Conservation (phyloP, 2,113 vertebrate genomes). For the Pelusios castaneus region DNA sequence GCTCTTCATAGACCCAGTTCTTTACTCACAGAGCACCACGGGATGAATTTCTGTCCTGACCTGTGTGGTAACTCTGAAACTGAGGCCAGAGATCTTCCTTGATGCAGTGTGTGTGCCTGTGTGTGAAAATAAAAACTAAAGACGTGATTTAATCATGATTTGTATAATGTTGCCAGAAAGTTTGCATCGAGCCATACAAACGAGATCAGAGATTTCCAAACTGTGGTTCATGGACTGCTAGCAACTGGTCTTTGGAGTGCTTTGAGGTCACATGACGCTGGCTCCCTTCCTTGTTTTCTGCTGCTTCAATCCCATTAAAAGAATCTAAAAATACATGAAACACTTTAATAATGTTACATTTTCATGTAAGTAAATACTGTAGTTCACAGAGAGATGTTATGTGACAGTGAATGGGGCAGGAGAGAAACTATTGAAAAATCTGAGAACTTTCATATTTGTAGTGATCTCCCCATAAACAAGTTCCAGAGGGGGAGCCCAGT, state of each 20-base stretch:
- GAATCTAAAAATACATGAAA: fast-evolving
- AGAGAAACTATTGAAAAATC: conserved; percentile 39
- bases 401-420: background rate
- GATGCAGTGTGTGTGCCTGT: background rate
- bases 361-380: fast-evolving
- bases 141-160: background rate
- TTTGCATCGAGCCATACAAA: background rate
- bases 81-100: background rate
- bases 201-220: background rate
- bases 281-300: background rate
- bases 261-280: background rate
- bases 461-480: background rate
- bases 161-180: background rate
- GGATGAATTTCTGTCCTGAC: background rate
- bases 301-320: background rate
- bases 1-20: fast-evolving
- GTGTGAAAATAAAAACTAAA: background rate
- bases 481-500: no score
- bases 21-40: fast-evolving
- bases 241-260: background rate
- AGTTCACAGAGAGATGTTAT: background rate
- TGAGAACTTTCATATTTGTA: background rate
- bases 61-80: fast-evolving
- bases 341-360: background rate
- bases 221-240: background rate